phyloP scores from a whole-genome alignment of 1,140 invertebrate genomes.

The Cherax quadricarinatus region DNA sequence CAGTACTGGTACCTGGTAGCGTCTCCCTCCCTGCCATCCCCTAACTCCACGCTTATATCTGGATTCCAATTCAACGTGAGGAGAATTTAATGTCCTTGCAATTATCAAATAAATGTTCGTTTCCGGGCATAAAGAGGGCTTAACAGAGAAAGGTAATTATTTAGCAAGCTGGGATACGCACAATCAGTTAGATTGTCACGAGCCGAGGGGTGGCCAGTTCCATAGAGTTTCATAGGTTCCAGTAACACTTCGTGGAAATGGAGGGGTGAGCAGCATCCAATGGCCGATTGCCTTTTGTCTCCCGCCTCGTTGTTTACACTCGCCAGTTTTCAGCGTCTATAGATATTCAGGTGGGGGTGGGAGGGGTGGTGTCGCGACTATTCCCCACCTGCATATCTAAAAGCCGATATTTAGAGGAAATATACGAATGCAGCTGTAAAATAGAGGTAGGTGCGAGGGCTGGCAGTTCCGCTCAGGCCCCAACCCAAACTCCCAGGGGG shows the following conservation, averaged over 20 bases:
- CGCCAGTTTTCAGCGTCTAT: constrained; percentile 51
- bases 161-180: constrained; percentile 71
- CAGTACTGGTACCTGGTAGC: not conserved
- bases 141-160: constrained; percentile 71
- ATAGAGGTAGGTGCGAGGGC: constrained; percentile 32
- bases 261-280: constrained; percentile 16
- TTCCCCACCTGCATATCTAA: constrained; percentile 40
- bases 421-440: constrained; percentile 58
- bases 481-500: constrained; percentile 55
- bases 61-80: constrained; percentile 56
- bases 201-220: constrained; percentile 47
- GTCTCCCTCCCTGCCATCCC: constrained; percentile 26
- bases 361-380: constrained; percentile 27
- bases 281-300: constrained; percentile 47
- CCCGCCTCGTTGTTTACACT: constrained; percentile 48
- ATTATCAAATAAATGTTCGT: constrained; percentile 70
- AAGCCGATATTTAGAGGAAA: constrained; percentile 55
- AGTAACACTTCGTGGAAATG: constrained; percentile 54
- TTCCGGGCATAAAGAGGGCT: constrained; percentile 65
- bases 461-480: constrained; percentile 51
- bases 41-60: constrained; percentile 50
- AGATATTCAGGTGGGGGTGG: not conserved
- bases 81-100: constrained; percentile 64
- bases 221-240: constrained; percentile 62
- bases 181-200: constrained; percentile 67